Evolutionary conservation across 2,797 vertebrate species (phyloP), one percentile per base, ranked within the genome.

Genomic region (Crocodylus rhombifer): DNA sequence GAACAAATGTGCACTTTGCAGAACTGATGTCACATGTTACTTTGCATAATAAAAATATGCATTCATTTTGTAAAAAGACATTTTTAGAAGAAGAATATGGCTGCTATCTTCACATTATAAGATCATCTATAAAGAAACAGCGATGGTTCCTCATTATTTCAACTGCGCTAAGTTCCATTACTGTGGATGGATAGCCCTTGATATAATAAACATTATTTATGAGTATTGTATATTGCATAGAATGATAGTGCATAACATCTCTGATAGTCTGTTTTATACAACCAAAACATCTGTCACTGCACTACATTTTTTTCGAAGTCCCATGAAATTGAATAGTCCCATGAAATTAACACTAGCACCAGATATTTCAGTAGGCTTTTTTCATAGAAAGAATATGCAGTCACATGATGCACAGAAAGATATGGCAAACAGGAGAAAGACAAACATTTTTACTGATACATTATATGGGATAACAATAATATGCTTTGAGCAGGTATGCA

Each of bases 1-100:
- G 91, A 65, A 96, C 88, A 76, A 96, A 88, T 85, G 73, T 89
- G 80, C 42, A 30, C 82, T n/a, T 89, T 86, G 81, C 26, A 78
- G 20, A 15, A 13, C 14, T 84, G 64, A 64, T 86, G 67, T 92
- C 89, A 60, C 89, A 96, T 51, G 92, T 57, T 82, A 89, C 82
- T 95, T 94, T 78, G 77, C 86, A 91, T 85, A 77, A 86, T 36
- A 94, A 85, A 57, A 86, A 74, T 21, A n/a, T 56, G 62, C 80
- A 84, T 93, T 92, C 80, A 81, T 93, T 93, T 88, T 86, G 42
- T 75, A 88, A 80, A 83, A 64, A 77, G 16, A 25, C 62, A 57
- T 3, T 95, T 95, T 65, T 82, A 74, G 77, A 93, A 89, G 89
- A 79, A 90, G 88, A 73, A 80, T 86, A 17, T 3, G 64, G 25